These are phyloP conservation scores for Lysiphlebus fabarum DNA, from an alignment of 1,140 invertebrate species.

Conservation along the genomic window DNA sequence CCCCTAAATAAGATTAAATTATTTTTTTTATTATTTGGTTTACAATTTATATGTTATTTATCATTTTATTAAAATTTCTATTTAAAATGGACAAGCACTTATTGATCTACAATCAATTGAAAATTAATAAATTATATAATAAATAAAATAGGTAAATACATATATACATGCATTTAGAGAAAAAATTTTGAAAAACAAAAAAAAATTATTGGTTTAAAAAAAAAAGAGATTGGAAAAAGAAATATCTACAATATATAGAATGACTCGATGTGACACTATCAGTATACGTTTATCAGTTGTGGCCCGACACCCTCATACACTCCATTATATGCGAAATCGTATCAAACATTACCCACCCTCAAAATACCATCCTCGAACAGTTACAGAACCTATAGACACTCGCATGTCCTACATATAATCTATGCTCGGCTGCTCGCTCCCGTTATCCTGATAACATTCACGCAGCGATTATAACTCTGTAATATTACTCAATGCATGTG, in stretches of 20 bases:
- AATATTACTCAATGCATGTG: constrained; percentile 39
- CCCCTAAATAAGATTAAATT: too few species aligned
- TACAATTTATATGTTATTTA: too few species aligned
- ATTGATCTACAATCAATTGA: too few species aligned
- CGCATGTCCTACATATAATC: constrained; percentile 29
- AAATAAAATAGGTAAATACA: too few species aligned
- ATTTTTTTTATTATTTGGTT: too few species aligned
- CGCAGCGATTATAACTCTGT: constrained; percentile 44
- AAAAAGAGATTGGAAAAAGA: neutral
- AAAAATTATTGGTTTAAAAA: neutral
- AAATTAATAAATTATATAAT: too few species aligned
- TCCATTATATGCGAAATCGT: constrained; percentile 22
- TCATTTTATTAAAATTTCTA: too few species aligned
- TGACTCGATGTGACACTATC: constrained; percentile 1
- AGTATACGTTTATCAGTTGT: constrained; percentile 9
- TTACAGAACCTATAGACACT: neutral
- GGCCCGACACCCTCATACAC: constrained; percentile 19
- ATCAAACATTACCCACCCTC: constrained; percentile 10
- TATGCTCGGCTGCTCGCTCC: constrained; percentile 38
- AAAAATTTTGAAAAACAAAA: neutral
- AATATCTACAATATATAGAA: neutral
- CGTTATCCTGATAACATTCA: constrained; percentile 45
- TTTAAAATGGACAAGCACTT: too few species aligned
- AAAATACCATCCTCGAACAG: neutral
- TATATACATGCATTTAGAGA: too few species aligned